phyloP scores from a whole-genome alignment of 2,797 vertebrate species.

The Sebastes hubbsi region DNA sequence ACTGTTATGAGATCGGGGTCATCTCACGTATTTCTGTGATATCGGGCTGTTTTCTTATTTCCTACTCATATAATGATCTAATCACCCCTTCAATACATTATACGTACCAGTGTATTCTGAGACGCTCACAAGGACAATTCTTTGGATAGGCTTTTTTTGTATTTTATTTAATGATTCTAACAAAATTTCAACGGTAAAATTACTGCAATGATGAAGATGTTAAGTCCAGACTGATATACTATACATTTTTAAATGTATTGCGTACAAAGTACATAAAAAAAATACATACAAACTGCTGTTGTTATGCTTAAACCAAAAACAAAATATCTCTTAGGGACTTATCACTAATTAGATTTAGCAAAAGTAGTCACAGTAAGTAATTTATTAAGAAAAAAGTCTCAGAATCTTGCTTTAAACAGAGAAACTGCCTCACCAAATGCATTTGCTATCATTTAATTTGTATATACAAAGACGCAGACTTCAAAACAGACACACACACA shows the following conservation, averaged over 20 bases:
- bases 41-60: background rate
- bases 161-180: background rate
- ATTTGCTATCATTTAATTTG: conserved; percentile 35
- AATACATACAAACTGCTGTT: background rate
- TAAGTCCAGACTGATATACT: background rate
- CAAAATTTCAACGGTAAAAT: too few species aligned
- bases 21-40: background rate
- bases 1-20: too few species aligned
- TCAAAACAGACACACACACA: conserved; percentile 36
- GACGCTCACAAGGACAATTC: background rate
- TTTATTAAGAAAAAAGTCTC: background rate
- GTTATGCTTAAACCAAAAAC: background rate
- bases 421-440: background rate
- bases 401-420: background rate
- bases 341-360: background rate
- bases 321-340: background rate
- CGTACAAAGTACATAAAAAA: background rate
- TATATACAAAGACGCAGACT: conserved; percentile 27
- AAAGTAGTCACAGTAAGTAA: background rate
- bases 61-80: background rate
- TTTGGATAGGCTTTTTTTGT: background rate
- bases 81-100: background rate
- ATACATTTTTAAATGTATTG: background rate
- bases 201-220: too few species aligned
- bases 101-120: background rate